These are phyloP conservation scores for Nephrotoma appendiculata DNA, from an alignment of 2,888 invertebrate species.

Conservation along the genomic window DNA sequence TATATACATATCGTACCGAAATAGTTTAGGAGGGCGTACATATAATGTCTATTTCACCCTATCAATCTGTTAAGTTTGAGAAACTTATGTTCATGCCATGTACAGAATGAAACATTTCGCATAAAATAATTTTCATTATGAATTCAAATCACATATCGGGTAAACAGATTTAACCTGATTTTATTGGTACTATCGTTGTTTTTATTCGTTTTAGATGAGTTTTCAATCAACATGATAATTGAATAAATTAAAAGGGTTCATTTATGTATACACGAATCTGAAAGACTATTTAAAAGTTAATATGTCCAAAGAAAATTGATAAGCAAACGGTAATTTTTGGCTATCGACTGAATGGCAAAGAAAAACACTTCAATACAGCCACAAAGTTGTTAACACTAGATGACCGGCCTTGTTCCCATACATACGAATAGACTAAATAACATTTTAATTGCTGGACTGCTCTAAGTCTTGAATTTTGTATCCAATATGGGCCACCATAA, in stretches of 20 bases:
- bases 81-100: neutral
- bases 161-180: neutral
- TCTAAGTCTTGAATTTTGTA: too few species aligned
- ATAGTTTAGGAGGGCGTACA: neutral
- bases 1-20: neutral
- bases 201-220: neutral
- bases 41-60: neutral
- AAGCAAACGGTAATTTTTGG: too few species aligned
- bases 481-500: too few species aligned
- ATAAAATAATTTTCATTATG: neutral
- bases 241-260: neutral
- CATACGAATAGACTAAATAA: too few species aligned
- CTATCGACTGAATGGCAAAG: too few species aligned
- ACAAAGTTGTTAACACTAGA: too few species aligned
- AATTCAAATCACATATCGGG: neutral
- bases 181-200: neutral
- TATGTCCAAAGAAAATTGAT: too few species aligned
- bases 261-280: neutral
- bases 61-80: neutral
- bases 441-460: too few species aligned
- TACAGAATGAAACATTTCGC: neutral
- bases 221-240: neutral
- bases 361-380: too few species aligned
- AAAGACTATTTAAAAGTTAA: too few species aligned
- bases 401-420: too few species aligned